These are phyloP conservation scores for Hemibates koningsi DNA, from an alignment of 2,113 vertebrate genomes.

Conservation along the genomic window DNA sequence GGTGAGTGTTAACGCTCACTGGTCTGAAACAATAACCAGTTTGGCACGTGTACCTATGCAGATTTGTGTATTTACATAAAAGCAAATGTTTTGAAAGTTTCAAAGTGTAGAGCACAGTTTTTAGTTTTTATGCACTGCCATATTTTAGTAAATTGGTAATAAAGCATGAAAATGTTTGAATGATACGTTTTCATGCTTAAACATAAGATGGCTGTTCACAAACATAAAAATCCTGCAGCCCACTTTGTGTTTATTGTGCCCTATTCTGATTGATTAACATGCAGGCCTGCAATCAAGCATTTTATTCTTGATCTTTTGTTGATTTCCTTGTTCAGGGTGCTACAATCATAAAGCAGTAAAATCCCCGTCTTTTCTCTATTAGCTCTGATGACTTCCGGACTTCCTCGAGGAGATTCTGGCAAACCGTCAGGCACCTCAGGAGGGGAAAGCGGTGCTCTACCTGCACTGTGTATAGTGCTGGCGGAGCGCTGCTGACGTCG, in stretches of 20 bases:
- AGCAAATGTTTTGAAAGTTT: neutral
- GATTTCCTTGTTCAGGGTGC: neutral
- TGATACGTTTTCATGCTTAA: neutral
- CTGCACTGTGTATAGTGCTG: no score
- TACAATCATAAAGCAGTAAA: neutral
- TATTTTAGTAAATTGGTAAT: neutral
- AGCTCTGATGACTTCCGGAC: neutral
- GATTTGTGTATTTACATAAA: neutral
- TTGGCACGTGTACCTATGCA: neutral
- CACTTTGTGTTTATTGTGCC: neutral
- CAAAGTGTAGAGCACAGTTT: neutral
- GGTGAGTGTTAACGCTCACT: constrained; percentile 62
- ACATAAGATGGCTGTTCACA: neutral
- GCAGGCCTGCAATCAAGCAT: rapidly evolving
- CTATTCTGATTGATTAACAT: neutral
- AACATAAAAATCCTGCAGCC: neutral
- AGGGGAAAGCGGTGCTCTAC: no score
- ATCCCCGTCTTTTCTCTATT: neutral
- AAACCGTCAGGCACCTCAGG: no score
- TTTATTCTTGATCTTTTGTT: neutral
- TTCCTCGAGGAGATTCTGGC: no score
- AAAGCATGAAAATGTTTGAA: neutral
- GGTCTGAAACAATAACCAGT: neutral
- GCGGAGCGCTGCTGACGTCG: no score
- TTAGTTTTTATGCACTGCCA: neutral